A percentile compares a stretch with the other conserved stretches of the same genome.
phyloP scores from a whole-genome alignment of 2,888 invertebrate genomes.

The Acrocyrtus sp. region DNA sequence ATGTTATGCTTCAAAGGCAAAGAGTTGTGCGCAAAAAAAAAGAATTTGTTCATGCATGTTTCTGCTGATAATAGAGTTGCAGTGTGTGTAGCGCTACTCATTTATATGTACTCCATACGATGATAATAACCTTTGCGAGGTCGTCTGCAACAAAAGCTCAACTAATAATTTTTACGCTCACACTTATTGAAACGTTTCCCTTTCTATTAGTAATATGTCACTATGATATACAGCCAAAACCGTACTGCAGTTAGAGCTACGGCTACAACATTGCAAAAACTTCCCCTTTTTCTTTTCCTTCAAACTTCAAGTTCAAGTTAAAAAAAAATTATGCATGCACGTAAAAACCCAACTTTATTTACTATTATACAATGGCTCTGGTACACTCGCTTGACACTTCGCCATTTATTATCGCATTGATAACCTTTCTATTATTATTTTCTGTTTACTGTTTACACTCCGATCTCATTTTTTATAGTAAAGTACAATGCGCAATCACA shows the following conservation, averaged over 20 bases:
- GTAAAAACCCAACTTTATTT: neutral
- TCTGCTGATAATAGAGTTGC: neutral
- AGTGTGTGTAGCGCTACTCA: neutral
- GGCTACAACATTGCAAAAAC: too few species aligned
- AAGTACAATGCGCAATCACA: too few species aligned
- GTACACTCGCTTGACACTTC: neutral
- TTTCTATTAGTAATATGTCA: too few species aligned
- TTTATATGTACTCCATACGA: neutral
- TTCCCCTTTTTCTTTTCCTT: conserved; percentile 15
- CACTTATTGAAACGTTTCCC: too few species aligned
- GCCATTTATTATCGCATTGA: neutral
- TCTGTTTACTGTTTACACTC: too few species aligned
- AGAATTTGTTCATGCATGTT: too few species aligned
- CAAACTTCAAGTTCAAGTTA: conserved; percentile 42
- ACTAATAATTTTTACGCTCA: neutral
- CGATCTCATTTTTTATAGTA: too few species aligned
- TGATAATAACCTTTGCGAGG: conserved; percentile 30
- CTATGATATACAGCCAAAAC: too few species aligned
- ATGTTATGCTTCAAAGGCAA: too few species aligned
- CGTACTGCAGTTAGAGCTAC: too few species aligned
- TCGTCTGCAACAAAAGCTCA: conserved; percentile 7
- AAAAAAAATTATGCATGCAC: neutral
- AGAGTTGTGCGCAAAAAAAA: too few species aligned
- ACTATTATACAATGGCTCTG: neutral
- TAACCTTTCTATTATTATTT: too few species aligned